Conservation (phyloP, 2,113 vertebrate genomes). For the Lasiurus cinereus region DNA sequence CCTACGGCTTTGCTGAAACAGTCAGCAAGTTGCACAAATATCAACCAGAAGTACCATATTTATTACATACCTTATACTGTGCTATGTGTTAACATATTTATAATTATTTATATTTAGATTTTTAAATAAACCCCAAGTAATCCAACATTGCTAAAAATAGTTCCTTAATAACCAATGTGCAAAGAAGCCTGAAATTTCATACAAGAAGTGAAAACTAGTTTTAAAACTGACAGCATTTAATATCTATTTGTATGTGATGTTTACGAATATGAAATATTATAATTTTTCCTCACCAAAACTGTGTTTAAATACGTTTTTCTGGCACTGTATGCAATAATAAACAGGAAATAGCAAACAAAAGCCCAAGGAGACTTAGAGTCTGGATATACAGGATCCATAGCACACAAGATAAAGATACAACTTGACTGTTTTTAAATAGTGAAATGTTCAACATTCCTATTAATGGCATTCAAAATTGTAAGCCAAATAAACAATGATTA, state of each 20-base stretch:
- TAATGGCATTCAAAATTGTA: background rate
- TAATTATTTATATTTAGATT: slow-evolving; percentile 27
- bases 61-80: background rate
- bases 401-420: background rate
- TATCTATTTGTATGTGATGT: background rate
- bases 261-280: slow-evolving; percentile 39
- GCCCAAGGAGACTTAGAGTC: background rate
- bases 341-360: slow-evolving; percentile 32
- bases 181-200: slow-evolving; percentile 49
- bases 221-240: slow-evolving; percentile 29
- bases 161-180: slow-evolving; percentile 11
- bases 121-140: slow-evolving; percentile 52
- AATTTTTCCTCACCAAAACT: slow-evolving; percentile 4
- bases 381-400: background rate
- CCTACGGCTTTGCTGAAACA: background rate
- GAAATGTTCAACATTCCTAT: background rate
- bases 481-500: background rate
- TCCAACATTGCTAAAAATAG: background rate
- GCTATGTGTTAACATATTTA: background rate
- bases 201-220: slow-evolving; percentile 10
- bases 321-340: background rate
- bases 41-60: slow-evolving; percentile 31
- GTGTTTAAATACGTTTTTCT: slow-evolving; percentile 38
- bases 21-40: slow-evolving; percentile 8
- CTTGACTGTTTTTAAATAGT: background rate